Base-by-base conservation (phyloP, 2,797 vertebrate species). In the Yasuhikotakia modesta region DNA sequence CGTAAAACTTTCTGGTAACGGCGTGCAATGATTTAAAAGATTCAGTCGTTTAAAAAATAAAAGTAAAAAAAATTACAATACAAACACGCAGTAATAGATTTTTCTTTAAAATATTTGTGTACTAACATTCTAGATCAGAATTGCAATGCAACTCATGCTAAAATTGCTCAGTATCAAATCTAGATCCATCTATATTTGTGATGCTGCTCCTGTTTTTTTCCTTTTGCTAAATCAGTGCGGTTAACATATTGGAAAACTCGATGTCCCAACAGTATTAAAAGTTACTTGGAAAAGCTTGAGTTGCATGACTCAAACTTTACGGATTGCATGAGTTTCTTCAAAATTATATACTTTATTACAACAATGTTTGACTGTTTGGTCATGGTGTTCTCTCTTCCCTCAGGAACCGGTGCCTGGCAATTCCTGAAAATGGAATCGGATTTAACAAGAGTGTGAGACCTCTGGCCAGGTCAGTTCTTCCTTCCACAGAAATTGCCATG, bases 1-100 rank as follows among this genome's bases (percentile, higher is more conserved):
- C 93, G 91, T 97, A 96, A 97, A 96, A 93, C 53, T 87, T 92
- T 94, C 92, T 92, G 90, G 93, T 94, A 95, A 95, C 92, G 93
- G 90, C 94, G 94, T 94, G 94, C 92, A 91, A 86, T 83, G 91
- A 91, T 88, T 92, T 90, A 92, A 90, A 88, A 93, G 89, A 92
- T 91, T 87, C 91, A 93, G 91, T 94, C 90, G 93, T 88, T 90
- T 27, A 92, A 89, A 93, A 89, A 64, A 80, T 83, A 84, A 86
- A 88, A 73, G 61, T 63, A 27, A 76, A 64, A 78, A 75, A 80
- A 89, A 89, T 4, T 83, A 43, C 27, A 27, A 27, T 86, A 90
- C 85, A 91, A 92, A 92, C 70, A 27, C 27, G 73, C 64, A 81
- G 80, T 82, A 67, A 75, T 79, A 82, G 68, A 73, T 78, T 52